Conservation (phyloP, 2,113 vertebrate genomes). For the Mustelus asterias region DNA sequence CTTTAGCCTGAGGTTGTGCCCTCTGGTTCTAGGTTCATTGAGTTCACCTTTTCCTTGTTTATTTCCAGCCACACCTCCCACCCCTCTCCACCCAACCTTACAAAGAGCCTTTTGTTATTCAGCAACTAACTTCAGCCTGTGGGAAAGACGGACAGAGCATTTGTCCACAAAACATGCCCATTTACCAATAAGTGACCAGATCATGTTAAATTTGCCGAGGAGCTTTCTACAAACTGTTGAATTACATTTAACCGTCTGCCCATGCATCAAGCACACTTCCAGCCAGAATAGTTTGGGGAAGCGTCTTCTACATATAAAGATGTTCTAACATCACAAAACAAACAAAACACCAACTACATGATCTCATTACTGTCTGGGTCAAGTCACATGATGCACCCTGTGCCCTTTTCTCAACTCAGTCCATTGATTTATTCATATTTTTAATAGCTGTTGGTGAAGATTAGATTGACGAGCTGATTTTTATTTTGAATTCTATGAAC, state of each 20-base stretch:
- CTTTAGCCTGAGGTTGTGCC: too few species aligned
- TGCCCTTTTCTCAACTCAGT: background rate
- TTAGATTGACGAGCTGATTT: background rate
- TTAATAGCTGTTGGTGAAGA: background rate
- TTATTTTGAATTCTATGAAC: background rate
- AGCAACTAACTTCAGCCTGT: background rate
- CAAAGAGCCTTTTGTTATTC: background rate
- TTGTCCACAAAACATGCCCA: background rate
- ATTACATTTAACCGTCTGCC: background rate
- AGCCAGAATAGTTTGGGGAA: background rate
- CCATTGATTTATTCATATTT: background rate
- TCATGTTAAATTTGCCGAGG: background rate
- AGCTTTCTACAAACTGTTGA: background rate
- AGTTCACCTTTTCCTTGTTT: background rate
- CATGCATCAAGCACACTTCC: background rate
- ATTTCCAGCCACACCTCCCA: background rate
- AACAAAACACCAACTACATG: background rate
- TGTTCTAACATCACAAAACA: background rate
- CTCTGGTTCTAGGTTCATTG: too few species aligned
- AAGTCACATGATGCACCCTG: background rate
- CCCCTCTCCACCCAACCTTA: background rate
- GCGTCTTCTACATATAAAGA: background rate
- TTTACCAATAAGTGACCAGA: background rate
- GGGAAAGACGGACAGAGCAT: background rate
- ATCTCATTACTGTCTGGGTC: background rate